Evolutionary conservation across 2,113 vertebrate species (phyloP).

Genomic region (Equus przewalskii): DNA sequence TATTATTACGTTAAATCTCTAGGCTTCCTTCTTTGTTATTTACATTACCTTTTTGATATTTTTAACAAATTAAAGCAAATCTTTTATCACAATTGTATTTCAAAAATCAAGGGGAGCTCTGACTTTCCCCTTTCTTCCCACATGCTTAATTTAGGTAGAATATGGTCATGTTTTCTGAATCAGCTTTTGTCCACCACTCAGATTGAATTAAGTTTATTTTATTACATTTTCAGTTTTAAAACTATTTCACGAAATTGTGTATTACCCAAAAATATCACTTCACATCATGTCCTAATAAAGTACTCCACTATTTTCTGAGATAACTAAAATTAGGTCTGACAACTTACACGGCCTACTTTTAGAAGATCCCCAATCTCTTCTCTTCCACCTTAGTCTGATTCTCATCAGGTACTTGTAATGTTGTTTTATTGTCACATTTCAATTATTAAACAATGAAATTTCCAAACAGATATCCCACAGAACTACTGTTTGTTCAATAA

Average conservation of each 20-base stretch:
- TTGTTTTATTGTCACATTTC: constrained; percentile 69
- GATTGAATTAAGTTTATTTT: constrained; percentile 62
- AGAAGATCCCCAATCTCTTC: constrained; percentile 35
- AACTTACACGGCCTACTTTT: constrained; percentile 57
- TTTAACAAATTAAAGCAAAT: constrained; percentile 64
- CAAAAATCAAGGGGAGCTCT: constrained; percentile 35
- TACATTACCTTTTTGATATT: not conserved
- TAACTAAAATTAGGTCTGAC: constrained; percentile 39
- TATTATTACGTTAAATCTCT: constrained; percentile 45
- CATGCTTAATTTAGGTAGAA: constrained; percentile 52
- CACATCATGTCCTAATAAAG: constrained; percentile 63
- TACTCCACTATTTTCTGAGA: constrained; percentile 17
- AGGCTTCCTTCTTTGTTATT: constrained; percentile 58
- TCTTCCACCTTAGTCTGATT: constrained; percentile 62
- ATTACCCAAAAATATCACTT: constrained; percentile 57
- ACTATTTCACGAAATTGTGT: constrained; percentile 55
- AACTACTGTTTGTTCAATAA: constrained; percentile 62
- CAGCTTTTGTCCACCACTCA: constrained; percentile 41
- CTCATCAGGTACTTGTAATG: constrained; percentile 60
- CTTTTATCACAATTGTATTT: constrained; percentile 59
- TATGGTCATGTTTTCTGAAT: constrained; percentile 48
- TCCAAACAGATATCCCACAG: constrained; percentile 65
- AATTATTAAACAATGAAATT: constrained; percentile 72
- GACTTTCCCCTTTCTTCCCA: constrained; percentile 41
- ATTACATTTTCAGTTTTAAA: constrained; percentile 51